Base-by-base conservation (phyloP, 1,140 invertebrate species). In the Leptinotarsa lineolata region DNA sequence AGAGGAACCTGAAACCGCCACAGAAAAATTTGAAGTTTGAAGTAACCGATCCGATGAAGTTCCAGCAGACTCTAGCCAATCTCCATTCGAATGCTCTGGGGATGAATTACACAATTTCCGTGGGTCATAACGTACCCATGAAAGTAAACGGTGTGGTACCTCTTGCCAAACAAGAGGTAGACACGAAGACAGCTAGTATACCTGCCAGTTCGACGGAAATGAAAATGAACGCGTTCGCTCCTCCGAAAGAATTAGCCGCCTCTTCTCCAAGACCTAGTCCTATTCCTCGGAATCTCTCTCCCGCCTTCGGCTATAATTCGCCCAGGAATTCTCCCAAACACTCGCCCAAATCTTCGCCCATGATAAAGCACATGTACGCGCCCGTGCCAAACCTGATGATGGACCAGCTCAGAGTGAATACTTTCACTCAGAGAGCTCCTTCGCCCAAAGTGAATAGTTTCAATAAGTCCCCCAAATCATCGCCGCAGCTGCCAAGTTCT, bases 81-180 rank as follows among this genome's bases (percentile, higher is more conserved):
- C 64, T 84, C 21, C 83, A 83, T 68, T 84, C 83, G 18, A 74
- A 78, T 22, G 79, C 76, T 73, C 63, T 84, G n/a, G 83, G 82
- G 0, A 72, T 84, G 66, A 83, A 83, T 70, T 84, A 84, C 70
- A 83, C 83, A 0, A 82, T 84, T 2, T 84, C 83, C 0, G 80
- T 84, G 4, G 78, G 75, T 18, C 80, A 81, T 69, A 65, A 72
- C 16, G 70, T 60, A 12, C 67, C 72, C 4, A 18, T 72, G 16
- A 74, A 78, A 65, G 66, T 60, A 3, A 77, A 75, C 59, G 77
- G 77, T 0, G 72, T 73, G 20, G 68, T 77, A 2, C 72, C 76
- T 15, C 60, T 70, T 3, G 66, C 68, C 16, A 75, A 75, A 70
- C 66, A 74, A 30, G 74, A 78, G 3, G n/a, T 60, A 13, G 72